phyloP scores from a whole-genome alignment of 1,140 invertebrate species.

The Babylonia areolata region DNA sequence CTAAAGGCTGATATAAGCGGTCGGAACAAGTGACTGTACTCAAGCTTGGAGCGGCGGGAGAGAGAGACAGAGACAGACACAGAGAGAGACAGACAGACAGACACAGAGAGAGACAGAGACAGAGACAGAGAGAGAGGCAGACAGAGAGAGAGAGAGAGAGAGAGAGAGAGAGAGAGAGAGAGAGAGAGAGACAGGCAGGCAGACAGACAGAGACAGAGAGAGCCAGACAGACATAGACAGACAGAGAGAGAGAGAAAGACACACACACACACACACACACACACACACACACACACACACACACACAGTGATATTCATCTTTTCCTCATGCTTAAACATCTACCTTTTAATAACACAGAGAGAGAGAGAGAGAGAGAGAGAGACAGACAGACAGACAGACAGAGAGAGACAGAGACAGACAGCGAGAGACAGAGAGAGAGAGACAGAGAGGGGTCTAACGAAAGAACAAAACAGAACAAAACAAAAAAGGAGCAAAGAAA shows the following conservation, averaged over 20 bases:
- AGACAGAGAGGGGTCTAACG: too few relatives aligned
- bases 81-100: not conserved
- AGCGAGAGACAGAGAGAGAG: not conserved
- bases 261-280: not conserved
- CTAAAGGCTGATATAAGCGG: too few relatives aligned
- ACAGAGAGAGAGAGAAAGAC: too few relatives aligned
- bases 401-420: not conserved
- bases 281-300: not conserved
- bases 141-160: not conserved
- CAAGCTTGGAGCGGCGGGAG: not conserved
- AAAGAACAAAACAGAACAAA: too few relatives aligned
- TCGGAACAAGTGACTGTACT: not conserved
- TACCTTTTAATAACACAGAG: too few relatives aligned
- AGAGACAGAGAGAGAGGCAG: not conserved
- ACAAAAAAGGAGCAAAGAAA: too few relatives aligned
- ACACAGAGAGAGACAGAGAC: not conserved
- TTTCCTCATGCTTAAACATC: not conserved
- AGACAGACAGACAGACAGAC: too few relatives aligned
- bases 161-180: not conserved
- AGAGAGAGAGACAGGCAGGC: not conserved
- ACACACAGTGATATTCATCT: too few relatives aligned
- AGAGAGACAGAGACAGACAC: not conserved
- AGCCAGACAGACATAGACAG: too few relatives aligned
- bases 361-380: too few relatives aligned
- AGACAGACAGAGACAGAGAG: not conserved